phyloP scores from a whole-genome alignment of 2,113 vertebrate genomes.

The Pituophis catenifer region DNA sequence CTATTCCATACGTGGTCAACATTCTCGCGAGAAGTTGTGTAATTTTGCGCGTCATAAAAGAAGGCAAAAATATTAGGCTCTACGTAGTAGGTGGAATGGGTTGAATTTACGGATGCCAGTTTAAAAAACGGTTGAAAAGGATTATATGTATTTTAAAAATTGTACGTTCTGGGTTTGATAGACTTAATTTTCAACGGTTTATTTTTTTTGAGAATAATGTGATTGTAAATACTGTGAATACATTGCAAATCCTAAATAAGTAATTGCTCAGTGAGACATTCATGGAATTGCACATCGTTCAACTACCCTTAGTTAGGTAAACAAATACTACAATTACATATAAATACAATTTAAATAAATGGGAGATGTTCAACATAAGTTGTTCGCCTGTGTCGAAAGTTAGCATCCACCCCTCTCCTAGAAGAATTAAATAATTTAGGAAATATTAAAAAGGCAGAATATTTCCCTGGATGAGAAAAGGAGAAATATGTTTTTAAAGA shows the following conservation, averaged over 20 bases:
- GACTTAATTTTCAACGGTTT: not conserved
- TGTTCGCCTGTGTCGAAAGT: not conserved
- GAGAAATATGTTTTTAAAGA: too few species aligned
- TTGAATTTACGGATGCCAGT: not conserved
- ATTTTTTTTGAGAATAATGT: not conserved
- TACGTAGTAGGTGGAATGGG: too few species aligned
- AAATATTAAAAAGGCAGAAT: too few species aligned
- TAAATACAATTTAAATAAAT: not conserved
- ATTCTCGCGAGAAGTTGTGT: not conserved
- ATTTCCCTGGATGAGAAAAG: too few species aligned
- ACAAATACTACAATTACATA: not conserved
- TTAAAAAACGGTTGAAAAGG: not conserved
- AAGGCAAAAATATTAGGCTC: not conserved
- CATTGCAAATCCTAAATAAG: not conserved
- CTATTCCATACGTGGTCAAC: accelerated
- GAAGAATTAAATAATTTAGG: too few species aligned
- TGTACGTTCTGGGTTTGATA: not conserved
- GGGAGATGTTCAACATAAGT: not conserved
- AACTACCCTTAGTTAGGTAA: not conserved
- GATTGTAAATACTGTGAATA: not conserved
- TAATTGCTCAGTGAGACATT: not conserved
- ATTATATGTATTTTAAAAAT: not conserved
- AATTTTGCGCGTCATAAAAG: not conserved
- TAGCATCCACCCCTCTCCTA: too few species aligned
- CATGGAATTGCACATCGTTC: not conserved